Base-by-base conservation (phyloP, 2,113 vertebrate species). In the Synchiropus splendidus region DNA sequence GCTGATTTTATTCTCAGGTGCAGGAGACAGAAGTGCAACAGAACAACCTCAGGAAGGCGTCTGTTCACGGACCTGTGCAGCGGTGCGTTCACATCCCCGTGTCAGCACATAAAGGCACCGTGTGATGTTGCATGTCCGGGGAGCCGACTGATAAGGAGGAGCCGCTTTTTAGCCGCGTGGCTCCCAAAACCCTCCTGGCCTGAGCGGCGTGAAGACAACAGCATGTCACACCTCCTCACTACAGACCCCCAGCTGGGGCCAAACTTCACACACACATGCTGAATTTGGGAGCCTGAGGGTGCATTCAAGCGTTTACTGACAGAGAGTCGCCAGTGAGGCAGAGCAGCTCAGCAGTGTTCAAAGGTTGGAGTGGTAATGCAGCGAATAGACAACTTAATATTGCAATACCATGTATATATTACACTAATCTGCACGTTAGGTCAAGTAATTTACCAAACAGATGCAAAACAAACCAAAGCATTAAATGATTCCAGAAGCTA, bases 71-170 rank as follows among this genome's bases (percentile, higher is more conserved):
- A 27, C 21, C 21, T 27, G 21, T 5, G 21, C 21, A 27, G 21
- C 12, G 8, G 45, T 58, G 67, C 59, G 12, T 70, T 67, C 62
- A 68, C 65, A 40, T 58, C 42, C 54, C 54, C 54, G 65, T 11
- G 58, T 80, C 72, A 80, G 77, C 74, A 64, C 51, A 59, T 51
- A 67, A 66, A 67, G 31, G 51, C 50, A 40, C 54, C 54, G 54
- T 64, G 71, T 67, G 70, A 67, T 70, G 74, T 70, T 74, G 72
- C 58, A 51, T 64, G 64, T 72, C 71, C 54, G 67, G 64, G 67
- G 59, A 72, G 62, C 56, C 54, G 54, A 34, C 67, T 63, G 67
- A 72, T 72, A 64, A 70, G 57, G 41, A n/a, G 9, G 51, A 70
- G 67, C 64, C 32, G 12, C 62, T 65, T 58, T 27, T 8, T 8